phyloP scores from a whole-genome alignment of 2,797 vertebrate genomes.

The Sebastes umbrosus region DNA sequence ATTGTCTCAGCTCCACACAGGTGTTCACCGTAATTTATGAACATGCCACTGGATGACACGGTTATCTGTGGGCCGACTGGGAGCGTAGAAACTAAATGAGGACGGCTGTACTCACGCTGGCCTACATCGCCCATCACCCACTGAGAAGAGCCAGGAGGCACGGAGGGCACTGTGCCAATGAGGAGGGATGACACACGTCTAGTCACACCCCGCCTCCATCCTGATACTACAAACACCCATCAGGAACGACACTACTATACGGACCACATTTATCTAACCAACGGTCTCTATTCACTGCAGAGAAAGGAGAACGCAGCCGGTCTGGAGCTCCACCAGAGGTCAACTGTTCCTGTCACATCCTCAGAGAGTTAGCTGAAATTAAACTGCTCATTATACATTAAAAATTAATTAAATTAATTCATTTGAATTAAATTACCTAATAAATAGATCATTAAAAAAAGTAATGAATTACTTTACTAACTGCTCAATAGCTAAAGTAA shows the following conservation, averaged over 20 bases:
- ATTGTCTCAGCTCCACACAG: slow-evolving; percentile 38
- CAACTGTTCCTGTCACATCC: background rate
- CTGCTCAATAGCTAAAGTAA: background rate
- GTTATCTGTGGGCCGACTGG: slow-evolving; percentile 34
- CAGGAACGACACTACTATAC: background rate
- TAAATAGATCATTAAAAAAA: too few relatives aligned
- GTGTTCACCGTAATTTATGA: slow-evolving; percentile 60
- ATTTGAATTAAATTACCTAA: too few relatives aligned
- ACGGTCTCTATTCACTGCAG: background rate
- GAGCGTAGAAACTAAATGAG: background rate
- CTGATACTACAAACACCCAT: background rate
- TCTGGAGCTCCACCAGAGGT: too few relatives aligned
- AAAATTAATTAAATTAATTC: too few relatives aligned
- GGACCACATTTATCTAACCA: background rate
- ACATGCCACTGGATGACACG: slow-evolving; percentile 47
- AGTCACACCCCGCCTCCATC: background rate
- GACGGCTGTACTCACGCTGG: background rate
- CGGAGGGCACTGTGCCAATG: slow-evolving; percentile 18
- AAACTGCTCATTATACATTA: too few relatives aligned
- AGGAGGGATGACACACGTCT: slow-evolving; percentile 16
- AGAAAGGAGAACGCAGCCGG: background rate
- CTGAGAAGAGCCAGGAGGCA: slow-evolving; percentile 33
- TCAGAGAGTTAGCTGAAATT: too few relatives aligned
- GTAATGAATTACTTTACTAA: background rate
- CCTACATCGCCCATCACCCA: slow-evolving; percentile 17